Evolutionary conservation across 1,140 invertebrate species (phyloP).

Genomic region (Dinoponera quadriceps): DNA sequence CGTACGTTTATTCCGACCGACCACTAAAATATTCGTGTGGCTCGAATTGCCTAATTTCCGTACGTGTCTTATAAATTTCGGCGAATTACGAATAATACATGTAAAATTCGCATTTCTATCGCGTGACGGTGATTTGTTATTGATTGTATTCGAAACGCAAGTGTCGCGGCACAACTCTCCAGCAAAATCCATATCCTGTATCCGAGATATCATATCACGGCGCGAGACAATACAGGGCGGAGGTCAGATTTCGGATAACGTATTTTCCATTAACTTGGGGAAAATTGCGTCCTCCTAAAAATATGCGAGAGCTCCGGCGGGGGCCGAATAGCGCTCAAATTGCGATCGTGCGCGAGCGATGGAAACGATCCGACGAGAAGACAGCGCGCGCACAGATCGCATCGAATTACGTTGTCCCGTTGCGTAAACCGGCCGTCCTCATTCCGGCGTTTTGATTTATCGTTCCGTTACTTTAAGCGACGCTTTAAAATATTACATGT

Average conservation of each 20-base stretch:
- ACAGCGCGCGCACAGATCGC: slow-evolving; percentile 23
- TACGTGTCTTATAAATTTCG: slow-evolving; percentile 23
- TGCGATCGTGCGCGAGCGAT: slow-evolving; percentile 57
- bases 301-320: slow-evolving; percentile 26
- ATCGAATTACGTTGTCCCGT: slow-evolving; percentile 51
- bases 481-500: slow-evolving; percentile 56
- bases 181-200: background rate
- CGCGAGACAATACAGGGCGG: background rate
- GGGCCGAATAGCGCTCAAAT: slow-evolving; percentile 52
- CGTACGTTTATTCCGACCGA: slow-evolving; percentile 14
- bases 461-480: slow-evolving; percentile 45
- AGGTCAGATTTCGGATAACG: background rate
- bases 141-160: background rate
- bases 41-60: slow-evolving; percentile 35
- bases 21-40: slow-evolving; percentile 37
- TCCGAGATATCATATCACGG: background rate
- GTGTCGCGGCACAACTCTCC: background rate
- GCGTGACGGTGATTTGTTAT: background rate
- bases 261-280: slow-evolving; percentile 56
- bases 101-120: background rate
- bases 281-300: slow-evolving; percentile 56
- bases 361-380: slow-evolving; percentile 48
- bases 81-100: background rate
- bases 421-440: slow-evolving; percentile 34
- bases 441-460: slow-evolving; percentile 63